Base-by-base conservation (phyloP, 2,113 vertebrate genomes). In the Callipepla californica region DNA sequence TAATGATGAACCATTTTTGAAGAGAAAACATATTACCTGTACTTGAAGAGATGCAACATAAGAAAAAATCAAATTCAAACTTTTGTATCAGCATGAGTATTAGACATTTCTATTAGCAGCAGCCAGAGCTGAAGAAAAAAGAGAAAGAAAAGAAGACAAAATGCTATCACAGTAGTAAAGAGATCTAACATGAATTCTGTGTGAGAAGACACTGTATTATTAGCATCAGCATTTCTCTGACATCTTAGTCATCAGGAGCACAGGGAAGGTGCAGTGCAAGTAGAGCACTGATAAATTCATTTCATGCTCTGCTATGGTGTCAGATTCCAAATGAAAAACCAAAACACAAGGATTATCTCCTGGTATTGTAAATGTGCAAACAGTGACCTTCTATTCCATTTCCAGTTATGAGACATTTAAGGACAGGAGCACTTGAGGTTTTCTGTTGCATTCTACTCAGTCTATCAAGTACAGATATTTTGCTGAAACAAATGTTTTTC, bases 261-360 rank as follows among this genome's bases (percentile, higher is more conserved):
- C 34, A 42, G 20, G 50, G 50, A 50, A 30, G n/a, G 13, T 40
- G 57, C 48, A 75, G n/a, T 44, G 25, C 42, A 86, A 79, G 23
- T 30, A 73, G n/a, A 15, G 30, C 45, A 65, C 8, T 61, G 73
- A 61, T 44, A 61, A 88, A 90, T 89, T 45, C 38, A 55, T 22
- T 74, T 87, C 42, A 45, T 3, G 4, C 57, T 51, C 28, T 89
- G 47, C 40, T 65, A 32, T 23, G 32, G 32, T 6, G 8, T 85
- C 59, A 45, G 53, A 85, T 45, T 93, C 66, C 67, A 58, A 19
- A 57, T 75, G 36, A 38, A 57, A 86, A 89, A 53, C 12, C 16
- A 79, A 86, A 94, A 12, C 53, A 76, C 26, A 50, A 66, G 36
- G 36, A 68, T 84, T 94, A 42, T 91, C 53, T 87, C 72, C 62